Conservation (phyloP, 2,797 vertebrate species). For the Cichlasoma orientale region DNA sequence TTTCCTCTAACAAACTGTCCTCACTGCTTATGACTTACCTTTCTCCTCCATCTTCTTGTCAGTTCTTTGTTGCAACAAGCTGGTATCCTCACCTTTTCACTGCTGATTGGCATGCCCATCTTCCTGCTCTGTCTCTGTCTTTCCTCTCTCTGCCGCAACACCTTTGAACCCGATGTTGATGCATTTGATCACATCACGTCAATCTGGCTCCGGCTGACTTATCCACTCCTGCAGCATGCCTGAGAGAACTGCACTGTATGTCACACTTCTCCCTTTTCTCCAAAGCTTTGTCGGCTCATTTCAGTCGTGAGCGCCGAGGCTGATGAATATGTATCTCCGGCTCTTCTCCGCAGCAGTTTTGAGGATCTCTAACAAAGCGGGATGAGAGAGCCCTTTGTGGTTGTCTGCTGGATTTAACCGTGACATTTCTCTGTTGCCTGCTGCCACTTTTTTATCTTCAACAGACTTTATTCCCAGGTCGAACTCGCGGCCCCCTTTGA, state of each 20-base stretch:
- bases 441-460: constrained; percentile 59
- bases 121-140: constrained; percentile 6
- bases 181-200: constrained; percentile 59
- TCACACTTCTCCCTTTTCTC: constrained; percentile 46
- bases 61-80: neutral
- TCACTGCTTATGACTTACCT: constrained; percentile 29
- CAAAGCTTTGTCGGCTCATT: constrained; percentile 59
- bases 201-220: constrained; percentile 54
- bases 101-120: constrained; percentile 33
- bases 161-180: constrained; percentile 57
- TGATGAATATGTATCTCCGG: constrained; percentile 69
- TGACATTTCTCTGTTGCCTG: constrained; percentile 67
- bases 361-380: constrained; percentile 67
- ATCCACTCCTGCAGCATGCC: constrained; percentile 47
- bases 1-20: neutral
- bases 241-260: constrained; percentile 46
- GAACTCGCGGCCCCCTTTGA: constrained; percentile 45
- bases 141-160: constrained; percentile 27
- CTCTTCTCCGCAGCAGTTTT: constrained; percentile 49
- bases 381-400: constrained; percentile 65
- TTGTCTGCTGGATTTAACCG: constrained; percentile 72
- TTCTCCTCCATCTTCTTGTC: neutral
- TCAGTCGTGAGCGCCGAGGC: constrained; percentile 40
- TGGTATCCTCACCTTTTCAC: neutral
- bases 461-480: constrained; percentile 66